Conservation (phyloP, 2,888 invertebrate species). For the Chrysodeixis includens region DNA sequence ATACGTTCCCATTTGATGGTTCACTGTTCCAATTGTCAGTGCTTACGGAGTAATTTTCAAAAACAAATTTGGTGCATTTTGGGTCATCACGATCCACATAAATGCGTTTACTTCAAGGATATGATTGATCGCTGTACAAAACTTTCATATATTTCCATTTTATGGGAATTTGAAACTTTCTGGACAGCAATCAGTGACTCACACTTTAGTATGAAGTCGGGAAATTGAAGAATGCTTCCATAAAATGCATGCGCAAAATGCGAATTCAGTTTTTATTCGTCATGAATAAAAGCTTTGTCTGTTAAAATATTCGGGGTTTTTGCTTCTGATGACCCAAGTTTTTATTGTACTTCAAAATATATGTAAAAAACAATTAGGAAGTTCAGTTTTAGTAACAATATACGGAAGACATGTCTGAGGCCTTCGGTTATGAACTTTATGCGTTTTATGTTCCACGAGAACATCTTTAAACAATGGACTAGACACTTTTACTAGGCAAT, state of each 20-base stretch:
- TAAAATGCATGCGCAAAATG: not conserved
- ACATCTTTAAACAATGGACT: not conserved
- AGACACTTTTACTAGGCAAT: not conserved
- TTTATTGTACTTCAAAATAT: not conserved
- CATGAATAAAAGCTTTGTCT: not conserved
- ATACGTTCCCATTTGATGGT: not conserved
- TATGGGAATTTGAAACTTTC: conserved; percentile 4
- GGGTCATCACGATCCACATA: not conserved
- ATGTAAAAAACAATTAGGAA: not conserved
- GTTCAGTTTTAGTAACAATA: not conserved
- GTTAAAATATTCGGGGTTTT: not conserved
- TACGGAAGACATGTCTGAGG: not conserved
- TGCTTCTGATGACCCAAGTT: not conserved
- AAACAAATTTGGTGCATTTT: not conserved
- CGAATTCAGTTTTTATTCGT: not conserved
- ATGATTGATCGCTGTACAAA: not conserved
- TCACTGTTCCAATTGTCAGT: not conserved
- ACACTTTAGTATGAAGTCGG: not conserved
- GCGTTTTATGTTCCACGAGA: not conserved
- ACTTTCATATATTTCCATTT: not conserved
- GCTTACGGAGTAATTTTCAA: not conserved
- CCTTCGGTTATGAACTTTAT: not conserved
- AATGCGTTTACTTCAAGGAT: not conserved
- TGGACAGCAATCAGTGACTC: not conserved
- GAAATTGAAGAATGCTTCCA: conserved; percentile 3